Evolutionary conservation across 1,140 invertebrate genomes (phyloP), one percentile per base, ranked within the genome.

Genomic region (Caenorhabditis latens): DNA sequence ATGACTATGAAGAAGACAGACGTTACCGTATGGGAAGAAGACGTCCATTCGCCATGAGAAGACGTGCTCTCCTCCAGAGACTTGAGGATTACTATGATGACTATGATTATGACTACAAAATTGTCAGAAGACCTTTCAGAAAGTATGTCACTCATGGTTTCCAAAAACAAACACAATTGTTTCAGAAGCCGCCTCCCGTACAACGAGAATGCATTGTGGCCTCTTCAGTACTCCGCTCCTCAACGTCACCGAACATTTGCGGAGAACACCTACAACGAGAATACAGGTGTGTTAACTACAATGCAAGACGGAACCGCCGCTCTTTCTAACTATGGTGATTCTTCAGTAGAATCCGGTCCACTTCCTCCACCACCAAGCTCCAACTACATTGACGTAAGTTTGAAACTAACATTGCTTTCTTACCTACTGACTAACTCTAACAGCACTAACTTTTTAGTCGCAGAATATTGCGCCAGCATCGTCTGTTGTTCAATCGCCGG

Each of bases 291-390:
- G 71, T 79, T 79, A 79, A 53, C 46, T n/a, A 79, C 71, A 79
- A 79, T 79, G 71, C 43, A 79, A 79, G 71, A 79, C 46, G 71
- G 71, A 79, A 79, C 71, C 53, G 71, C 46, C n/a, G 71, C 71
- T 79, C 46, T 50, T 79, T 50, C 71, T 79, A 79, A 79, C 71
- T 79, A 79, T 79, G 71, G 71, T 79, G 71, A 79, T 50, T 79
- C 71, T 79, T 79, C 71, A 79, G 71, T 50, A 79, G 71, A 79
- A 79, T 24, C 71, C 71, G 71, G 71, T 24, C 71, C 71, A 24
- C 71, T 79, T 50, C 71, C 71, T 24, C 71, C 71, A 24, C 71
- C 71, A 50, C 46, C 71, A 4, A 79, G 71, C 71, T 50, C 71
- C 43, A 79, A 53, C 46, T 79, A 79, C 71, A 79, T 79, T 24